Conservation (phyloP, 2,888 invertebrate species). For the Epirrita christyi region DNA sequence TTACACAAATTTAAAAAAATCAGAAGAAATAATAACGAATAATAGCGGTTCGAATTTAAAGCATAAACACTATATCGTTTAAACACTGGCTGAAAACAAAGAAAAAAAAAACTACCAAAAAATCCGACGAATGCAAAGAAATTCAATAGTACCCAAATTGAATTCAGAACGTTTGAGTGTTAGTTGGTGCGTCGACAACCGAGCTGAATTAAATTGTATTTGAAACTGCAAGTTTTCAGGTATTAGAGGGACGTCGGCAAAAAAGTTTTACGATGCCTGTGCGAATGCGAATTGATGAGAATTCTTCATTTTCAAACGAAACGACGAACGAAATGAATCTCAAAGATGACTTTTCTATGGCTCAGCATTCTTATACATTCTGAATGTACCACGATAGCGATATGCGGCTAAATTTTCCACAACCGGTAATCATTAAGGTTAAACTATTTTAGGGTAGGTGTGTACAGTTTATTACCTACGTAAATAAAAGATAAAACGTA, state of each 20-base stretch:
- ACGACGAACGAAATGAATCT: too few species aligned
- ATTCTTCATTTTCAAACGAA: too few species aligned
- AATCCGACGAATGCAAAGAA: slow-evolving; percentile 7
- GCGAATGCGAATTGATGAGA: not conserved
- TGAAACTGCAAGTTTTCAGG: slow-evolving; percentile 7
- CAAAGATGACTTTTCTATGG: not conserved
- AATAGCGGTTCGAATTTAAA: too few species aligned
- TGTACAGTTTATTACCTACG: slow-evolving; percentile 7
- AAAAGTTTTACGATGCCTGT: not conserved
- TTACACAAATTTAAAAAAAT: too few species aligned
- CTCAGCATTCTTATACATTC: too few species aligned
- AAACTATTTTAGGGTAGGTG: slow-evolving; percentile 2
- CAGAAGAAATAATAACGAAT: too few species aligned
- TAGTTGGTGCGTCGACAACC: slow-evolving; percentile 16
- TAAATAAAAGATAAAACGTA: slow-evolving; percentile 17
- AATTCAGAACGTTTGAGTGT: slow-evolving; percentile 18
- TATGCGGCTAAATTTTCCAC: slow-evolving; percentile 14
- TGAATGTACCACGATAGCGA: not conserved
- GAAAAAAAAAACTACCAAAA: slow-evolving; percentile 1
- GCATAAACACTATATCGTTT: too few species aligned
- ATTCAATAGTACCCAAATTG: slow-evolving; percentile 13
- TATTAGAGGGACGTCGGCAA: not conserved
- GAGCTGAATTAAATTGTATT: slow-evolving; percentile 18
- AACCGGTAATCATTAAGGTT: not conserved
- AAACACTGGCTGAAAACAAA: not conserved